Conservation (phyloP, 1,140 invertebrate genomes). For the Drosophila tani region DNA sequence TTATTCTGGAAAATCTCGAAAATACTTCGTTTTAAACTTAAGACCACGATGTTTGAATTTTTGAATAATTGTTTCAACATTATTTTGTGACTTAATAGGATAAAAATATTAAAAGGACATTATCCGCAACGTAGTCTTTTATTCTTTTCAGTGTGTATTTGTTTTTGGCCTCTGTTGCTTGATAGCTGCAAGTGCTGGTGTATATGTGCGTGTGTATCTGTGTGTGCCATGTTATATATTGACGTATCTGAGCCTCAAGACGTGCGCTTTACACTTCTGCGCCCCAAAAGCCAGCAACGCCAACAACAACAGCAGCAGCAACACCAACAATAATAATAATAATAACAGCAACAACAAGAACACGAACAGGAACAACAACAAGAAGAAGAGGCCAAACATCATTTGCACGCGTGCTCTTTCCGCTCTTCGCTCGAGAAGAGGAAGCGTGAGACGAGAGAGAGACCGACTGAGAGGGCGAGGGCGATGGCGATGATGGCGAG, state of each 20-base stretch:
- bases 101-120: too few relatives aligned
- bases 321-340: constrained; percentile 19
- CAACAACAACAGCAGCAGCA: constrained; percentile 29
- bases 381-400: constrained; percentile 66
- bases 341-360: constrained; percentile 4
- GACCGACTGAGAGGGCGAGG: constrained; percentile 8
- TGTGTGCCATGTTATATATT: constrained; percentile 63
- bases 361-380: constrained; percentile 18
- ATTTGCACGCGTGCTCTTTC: constrained; percentile 82
- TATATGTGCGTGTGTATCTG: constrained; percentile 29
- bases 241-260: constrained; percentile 74
- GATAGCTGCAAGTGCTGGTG: constrained; percentile 40
- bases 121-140: background rate
- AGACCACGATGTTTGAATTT: too few relatives aligned
- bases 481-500: constrained; percentile 1
- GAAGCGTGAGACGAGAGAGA: constrained; percentile 19
- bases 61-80: too few relatives aligned
- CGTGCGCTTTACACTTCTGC: constrained; percentile 70
- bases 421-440: constrained; percentile 35
- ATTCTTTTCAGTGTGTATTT: constrained; percentile 16
- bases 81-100: too few relatives aligned
- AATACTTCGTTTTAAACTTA: too few relatives aligned
- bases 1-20: too few relatives aligned
- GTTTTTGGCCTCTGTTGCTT: constrained; percentile 50
- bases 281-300: constrained; percentile 53